Evolutionary conservation across 2,113 vertebrate species (phyloP).

Genomic region (Tupaia chinensis): DNA sequence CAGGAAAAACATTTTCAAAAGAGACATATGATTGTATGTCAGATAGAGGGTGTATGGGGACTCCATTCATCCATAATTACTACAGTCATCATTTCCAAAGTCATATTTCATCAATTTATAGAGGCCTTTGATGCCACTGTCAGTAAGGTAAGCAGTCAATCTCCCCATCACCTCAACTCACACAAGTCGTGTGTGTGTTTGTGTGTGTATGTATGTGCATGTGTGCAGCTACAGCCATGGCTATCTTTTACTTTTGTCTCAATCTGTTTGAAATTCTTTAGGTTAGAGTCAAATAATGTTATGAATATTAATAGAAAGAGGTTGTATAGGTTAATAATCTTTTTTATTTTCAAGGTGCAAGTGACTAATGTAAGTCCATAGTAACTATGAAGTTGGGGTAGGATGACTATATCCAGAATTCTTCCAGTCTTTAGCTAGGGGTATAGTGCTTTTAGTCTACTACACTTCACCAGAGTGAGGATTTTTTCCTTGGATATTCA

Average conservation of each 20-base stretch:
- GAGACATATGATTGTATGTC: neutral
- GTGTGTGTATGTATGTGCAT: too few relatives aligned
- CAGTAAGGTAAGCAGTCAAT: slow-evolving; percentile 12
- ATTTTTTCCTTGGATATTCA: neutral
- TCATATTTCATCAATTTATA: slow-evolving; percentile 41
- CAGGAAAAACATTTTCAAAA: neutral
- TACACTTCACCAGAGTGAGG: neutral
- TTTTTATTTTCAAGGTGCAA: neutral
- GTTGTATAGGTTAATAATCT: neutral
- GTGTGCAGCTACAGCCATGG: too few relatives aligned
- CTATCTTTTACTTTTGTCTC: neutral
- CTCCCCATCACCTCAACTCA: neutral
- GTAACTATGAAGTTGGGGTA: neutral
- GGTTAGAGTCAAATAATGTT: neutral
- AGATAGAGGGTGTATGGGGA: neutral
- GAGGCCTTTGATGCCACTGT: neutral
- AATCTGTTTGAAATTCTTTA: slow-evolving; percentile 26
- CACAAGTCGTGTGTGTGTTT: neutral
- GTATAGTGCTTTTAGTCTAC: neutral
- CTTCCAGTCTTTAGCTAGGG: neutral
- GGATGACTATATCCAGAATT: neutral
- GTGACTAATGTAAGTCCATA: neutral
- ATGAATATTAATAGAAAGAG: slow-evolving; percentile 18
- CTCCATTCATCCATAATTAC: neutral
- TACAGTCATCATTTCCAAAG: neutral